Conservation (phyloP, 2,888 invertebrate species). For the Andrena flavipes region DNA sequence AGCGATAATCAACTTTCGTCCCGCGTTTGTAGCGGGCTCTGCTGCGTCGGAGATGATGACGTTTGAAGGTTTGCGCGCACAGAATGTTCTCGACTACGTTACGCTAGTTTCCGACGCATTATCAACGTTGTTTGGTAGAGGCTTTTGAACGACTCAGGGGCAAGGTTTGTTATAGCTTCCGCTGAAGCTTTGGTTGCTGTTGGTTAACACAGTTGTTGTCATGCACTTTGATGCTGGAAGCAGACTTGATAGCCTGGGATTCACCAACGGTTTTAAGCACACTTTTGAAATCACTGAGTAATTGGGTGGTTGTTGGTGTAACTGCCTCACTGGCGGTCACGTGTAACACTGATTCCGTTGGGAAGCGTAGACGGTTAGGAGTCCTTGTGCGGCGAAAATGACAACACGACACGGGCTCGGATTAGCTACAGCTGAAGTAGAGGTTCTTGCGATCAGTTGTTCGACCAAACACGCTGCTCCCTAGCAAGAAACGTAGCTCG, state of each 20-base stretch:
- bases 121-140: neutral
- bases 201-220: neutral
- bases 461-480: neutral
- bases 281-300: neutral
- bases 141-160: neutral
- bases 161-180: neutral
- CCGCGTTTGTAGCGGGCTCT: neutral
- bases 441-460: neutral
- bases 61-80: neutral
- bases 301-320: neutral
- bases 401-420: neutral
- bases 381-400: neutral
- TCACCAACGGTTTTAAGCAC: neutral
- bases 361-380: neutral
- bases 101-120: constrained; percentile 4
- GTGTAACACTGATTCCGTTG: constrained; percentile 17
- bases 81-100: neutral
- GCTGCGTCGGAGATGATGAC: neutral
- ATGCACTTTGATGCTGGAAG: neutral
- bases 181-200: neutral
- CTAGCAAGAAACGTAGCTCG: neutral
- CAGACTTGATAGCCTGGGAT: neutral
- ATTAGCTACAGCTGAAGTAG: neutral
- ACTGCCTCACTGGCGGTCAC: constrained; percentile 10
- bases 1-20: neutral